Conservation (phyloP, 2,888 invertebrate genomes). For the Azorinus chamasolen region DNA sequence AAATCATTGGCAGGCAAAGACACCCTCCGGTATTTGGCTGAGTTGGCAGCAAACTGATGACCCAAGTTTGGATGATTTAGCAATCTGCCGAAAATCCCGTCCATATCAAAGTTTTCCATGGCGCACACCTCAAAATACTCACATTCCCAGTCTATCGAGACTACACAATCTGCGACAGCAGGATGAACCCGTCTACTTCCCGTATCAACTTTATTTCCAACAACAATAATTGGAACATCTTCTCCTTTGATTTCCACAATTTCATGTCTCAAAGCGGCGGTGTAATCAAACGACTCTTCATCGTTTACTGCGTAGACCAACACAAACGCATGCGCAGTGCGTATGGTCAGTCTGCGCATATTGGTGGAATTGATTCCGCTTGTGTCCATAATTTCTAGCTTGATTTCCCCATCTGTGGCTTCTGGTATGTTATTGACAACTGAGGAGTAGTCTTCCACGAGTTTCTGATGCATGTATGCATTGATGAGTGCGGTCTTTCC, state of each 20-base stretch:
- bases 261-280: slow-evolving; percentile 3
- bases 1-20: too few species aligned
- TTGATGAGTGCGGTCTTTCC: slow-evolving; percentile 15
- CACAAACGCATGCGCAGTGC: slow-evolving; percentile 10
- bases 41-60: too few species aligned
- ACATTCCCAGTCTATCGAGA: slow-evolving; percentile 21
- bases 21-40: too few species aligned
- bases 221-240: slow-evolving; percentile 12
- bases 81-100: too few species aligned
- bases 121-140: slow-evolving; percentile 16
- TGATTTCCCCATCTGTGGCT: too few species aligned
- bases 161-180: slow-evolving; percentile 14
- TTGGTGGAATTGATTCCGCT: too few species aligned
- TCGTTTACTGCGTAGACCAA: slow-evolving; percentile 13
- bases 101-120: too few species aligned
- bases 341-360: not conserved
- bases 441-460: too few species aligned
- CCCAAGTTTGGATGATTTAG: too few species aligned
- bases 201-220: slow-evolving; percentile 14
- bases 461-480: not conserved
- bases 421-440: too few species aligned
- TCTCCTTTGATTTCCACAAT: slow-evolving; percentile 1
- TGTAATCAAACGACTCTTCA: slow-evolving; percentile 6
- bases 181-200: slow-evolving; percentile 7
- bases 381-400: too few species aligned